phyloP scores from a whole-genome alignment of 1,140 invertebrate species.

The Microplitis mediator region DNA sequence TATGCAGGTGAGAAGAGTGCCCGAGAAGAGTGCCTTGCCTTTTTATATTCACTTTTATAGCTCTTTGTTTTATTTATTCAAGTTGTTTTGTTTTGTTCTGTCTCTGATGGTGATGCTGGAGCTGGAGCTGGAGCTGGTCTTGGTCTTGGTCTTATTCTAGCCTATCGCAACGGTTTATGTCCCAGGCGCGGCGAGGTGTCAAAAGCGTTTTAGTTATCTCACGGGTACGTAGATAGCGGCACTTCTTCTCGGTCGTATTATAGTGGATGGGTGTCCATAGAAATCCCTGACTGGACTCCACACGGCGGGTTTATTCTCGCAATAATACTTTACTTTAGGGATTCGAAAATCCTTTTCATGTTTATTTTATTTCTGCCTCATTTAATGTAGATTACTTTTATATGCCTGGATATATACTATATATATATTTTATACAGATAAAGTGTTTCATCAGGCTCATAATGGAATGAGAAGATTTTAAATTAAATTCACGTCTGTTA shows the following conservation, averaged over 20 bases:
- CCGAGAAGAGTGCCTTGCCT: too few species aligned
- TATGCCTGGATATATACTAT: background rate
- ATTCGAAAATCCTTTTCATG: background rate
- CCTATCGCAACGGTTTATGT: constrained; percentile 47
- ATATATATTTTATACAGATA: background rate
- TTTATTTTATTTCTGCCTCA: background rate
- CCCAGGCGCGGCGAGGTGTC: constrained; percentile 43
- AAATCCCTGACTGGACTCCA: background rate
- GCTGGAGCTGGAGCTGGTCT: background rate
- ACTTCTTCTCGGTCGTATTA: constrained; percentile 11
- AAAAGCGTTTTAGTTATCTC: constrained; percentile 52
- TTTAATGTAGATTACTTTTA: background rate
- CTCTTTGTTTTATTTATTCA: too few species aligned
- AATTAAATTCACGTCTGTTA: too few species aligned
- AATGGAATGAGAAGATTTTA: too few species aligned
- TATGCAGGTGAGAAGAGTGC: too few species aligned
- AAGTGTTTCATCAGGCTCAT: too few species aligned
- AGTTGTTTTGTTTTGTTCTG: too few species aligned
- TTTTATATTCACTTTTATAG: too few species aligned
- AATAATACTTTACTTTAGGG: background rate
- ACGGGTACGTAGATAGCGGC: constrained; percentile 37
- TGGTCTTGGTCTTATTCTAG: background rate
- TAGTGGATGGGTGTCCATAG: background rate
- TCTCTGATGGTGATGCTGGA: too few species aligned
- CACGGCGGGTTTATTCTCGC: background rate